These are phyloP conservation scores for Mustelus asterias DNA, from an alignment of 2,113 vertebrate genomes.

Conservation along the genomic window DNA sequence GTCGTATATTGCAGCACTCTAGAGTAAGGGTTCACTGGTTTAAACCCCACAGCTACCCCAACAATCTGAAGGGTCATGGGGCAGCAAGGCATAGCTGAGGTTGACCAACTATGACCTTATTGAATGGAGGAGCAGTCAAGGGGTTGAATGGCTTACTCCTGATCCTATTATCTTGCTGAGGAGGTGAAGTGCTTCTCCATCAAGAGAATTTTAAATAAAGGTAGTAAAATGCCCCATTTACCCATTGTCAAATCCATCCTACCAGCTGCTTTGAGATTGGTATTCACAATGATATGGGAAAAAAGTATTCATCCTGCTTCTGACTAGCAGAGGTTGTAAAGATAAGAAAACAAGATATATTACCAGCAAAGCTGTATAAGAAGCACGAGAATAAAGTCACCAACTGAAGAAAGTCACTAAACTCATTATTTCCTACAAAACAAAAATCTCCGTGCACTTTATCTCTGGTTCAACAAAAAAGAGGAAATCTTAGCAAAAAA, in stretches of 20 bases:
- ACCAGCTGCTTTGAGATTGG: not conserved
- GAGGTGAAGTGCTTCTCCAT: not conserved
- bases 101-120: too few relatives aligned
- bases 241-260: not conserved
- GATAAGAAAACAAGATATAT: not conserved
- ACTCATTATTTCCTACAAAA: not conserved
- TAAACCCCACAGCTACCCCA: not conserved
- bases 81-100: too few relatives aligned
- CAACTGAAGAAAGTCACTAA: not conserved
- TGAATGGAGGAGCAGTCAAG: too few relatives aligned
- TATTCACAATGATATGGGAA: not conserved
- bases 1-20: not conserved
- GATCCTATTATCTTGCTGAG: not conserved
- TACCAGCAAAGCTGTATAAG: not conserved
- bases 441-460: not conserved
- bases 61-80: not conserved
- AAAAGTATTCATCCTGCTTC: not conserved
- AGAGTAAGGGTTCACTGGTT: not conserved
- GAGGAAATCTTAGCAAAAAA: not conserved
- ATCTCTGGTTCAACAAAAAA: not conserved
- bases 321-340: not conserved
- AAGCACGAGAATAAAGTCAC: not conserved
- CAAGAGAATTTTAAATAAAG: not conserved
- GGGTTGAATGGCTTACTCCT: too few relatives aligned
- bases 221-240: not conserved